Conservation (phyloP, 2,888 invertebrate genomes). For the Unio delphinus region DNA sequence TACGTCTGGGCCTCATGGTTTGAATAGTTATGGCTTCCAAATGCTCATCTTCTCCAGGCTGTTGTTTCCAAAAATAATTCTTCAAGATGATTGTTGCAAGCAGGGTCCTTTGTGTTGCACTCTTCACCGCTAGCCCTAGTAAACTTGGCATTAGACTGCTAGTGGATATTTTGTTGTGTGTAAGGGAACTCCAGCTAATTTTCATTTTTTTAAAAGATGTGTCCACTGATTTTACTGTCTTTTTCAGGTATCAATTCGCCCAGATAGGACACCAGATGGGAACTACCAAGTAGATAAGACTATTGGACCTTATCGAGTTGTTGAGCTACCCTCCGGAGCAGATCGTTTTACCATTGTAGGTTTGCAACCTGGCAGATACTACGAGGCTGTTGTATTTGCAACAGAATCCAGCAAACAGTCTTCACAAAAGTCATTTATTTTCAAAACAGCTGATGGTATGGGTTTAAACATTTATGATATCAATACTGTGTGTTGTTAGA, state of each 20-base stretch:
- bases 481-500: neutral
- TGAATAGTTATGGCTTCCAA: no score
- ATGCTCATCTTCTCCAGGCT: no score
- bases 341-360: conserved; percentile 77
- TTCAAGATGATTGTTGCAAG: no score
- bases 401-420: conserved; percentile 32
- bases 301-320: conserved; percentile 5
- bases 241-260: conserved; percentile 18
- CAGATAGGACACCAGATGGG: conserved; percentile 24
- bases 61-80: no score
- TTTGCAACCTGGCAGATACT: conserved; percentile 29
- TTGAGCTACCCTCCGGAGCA: conserved; percentile 79
- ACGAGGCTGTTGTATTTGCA: conserved; percentile 35
- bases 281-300: conserved; percentile 21
- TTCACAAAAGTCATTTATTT: conserved; percentile 26
- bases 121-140: no score
- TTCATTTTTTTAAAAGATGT: neutral
- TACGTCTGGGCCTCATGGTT: no score
- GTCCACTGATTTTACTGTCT: neutral
- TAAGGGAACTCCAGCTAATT: neutral
- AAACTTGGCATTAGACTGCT: no score
- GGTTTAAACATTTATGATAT: neutral
- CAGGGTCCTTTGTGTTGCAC: no score
- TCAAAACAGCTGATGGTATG: conserved; percentile 37
- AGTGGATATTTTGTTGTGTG: no score